Percentiles rank a stretch among this genome's conserved stretches.
Evolutionary conservation across 2,797 vertebrate genomes (phyloP).

Genomic region (Hephaestus fuliginosus): DNA sequence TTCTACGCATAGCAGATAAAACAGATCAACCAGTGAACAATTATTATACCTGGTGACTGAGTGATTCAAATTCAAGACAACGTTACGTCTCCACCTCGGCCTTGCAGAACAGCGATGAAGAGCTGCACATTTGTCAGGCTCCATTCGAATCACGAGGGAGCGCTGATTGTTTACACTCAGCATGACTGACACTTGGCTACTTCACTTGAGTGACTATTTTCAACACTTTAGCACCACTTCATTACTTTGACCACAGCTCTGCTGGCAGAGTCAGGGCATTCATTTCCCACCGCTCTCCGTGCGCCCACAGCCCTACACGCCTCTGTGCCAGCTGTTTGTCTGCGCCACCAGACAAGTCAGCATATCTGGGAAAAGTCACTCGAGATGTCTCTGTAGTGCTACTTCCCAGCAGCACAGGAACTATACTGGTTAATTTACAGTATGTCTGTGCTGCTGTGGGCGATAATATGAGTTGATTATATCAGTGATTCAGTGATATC

Average conservation of each 20-base stretch:
- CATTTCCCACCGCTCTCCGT: slow-evolving; percentile 50
- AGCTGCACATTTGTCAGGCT: neutral
- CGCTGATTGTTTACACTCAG: slow-evolving; percentile 28
- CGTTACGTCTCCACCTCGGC: neutral
- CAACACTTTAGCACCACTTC: slow-evolving; percentile 66
- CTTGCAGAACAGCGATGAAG: neutral
- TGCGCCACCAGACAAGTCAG: slow-evolving; percentile 42
- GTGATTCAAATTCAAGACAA: neutral
- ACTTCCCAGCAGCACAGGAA: slow-evolving; percentile 29
- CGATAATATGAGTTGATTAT: neutral
- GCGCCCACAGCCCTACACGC: slow-evolving; percentile 43
- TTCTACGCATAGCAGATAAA: neutral
- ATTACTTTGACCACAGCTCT: slow-evolving; percentile 68
- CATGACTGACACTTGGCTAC: slow-evolving; percentile 49
- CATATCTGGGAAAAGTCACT: slow-evolving; percentile 32
- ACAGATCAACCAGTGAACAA: neutral
- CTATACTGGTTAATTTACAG: neutral
- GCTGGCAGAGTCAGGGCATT: slow-evolving; percentile 49
- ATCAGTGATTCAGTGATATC: neutral
- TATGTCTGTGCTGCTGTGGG: neutral
- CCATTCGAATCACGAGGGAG: neutral
- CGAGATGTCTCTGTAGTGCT: slow-evolving; percentile 10
- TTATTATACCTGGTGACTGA: neutral
- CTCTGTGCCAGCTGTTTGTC: slow-evolving; percentile 49
- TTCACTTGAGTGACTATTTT: slow-evolving; percentile 56